Evolutionary conservation across 2,888 invertebrate species (phyloP), one percentile per base, ranked within the genome.

Genomic region (Sesia bembeciformis): DNA sequence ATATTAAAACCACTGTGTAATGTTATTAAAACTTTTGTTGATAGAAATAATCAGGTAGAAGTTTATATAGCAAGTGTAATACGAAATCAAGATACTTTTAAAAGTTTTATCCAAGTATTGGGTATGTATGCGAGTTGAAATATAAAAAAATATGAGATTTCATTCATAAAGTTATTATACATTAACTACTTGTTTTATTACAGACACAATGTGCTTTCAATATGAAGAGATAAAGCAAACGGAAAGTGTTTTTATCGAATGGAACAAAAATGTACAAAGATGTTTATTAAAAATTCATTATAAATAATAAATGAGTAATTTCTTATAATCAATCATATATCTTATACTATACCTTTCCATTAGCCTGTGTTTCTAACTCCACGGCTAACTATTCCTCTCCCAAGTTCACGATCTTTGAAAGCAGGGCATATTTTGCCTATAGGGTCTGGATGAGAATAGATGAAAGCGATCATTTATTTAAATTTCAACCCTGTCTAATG

Each of bases 71-170:
- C 81, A 42, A 81, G 81, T 66, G 70, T 84, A 51, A 74, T 94
- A 60, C 84, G 95, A 62, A 95, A 94, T 81, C 78, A 88, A 65
- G 81, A 90, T 1, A 95, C 95, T 1, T 81, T 93, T 59, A 64
- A 81, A 3, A 65, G 72, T 39, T 95, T 95, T 79, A 70, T 93
- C 50, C 61, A 78, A 8, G 67, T 76, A 60, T 74, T 93, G 63
- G 88, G 94, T 93, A 71, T 74, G 77, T 59, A 40, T 56, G 40
- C 52, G n/a, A 40, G 54, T 40, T 40, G 54, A 51, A 23, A 38
- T 46, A 53, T 49, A 3, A 8, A 7, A 51, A 51, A 54, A 46
- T 40, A 42, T 40, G 43, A 53, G 46, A 42, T 41, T 54, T 49
- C 55, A n/a, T 43, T 7, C 41, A 41, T 41, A 7, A 2, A 41